phyloP scores from a whole-genome alignment of 2,113 vertebrate species.

The Brachirus orientalis region DNA sequence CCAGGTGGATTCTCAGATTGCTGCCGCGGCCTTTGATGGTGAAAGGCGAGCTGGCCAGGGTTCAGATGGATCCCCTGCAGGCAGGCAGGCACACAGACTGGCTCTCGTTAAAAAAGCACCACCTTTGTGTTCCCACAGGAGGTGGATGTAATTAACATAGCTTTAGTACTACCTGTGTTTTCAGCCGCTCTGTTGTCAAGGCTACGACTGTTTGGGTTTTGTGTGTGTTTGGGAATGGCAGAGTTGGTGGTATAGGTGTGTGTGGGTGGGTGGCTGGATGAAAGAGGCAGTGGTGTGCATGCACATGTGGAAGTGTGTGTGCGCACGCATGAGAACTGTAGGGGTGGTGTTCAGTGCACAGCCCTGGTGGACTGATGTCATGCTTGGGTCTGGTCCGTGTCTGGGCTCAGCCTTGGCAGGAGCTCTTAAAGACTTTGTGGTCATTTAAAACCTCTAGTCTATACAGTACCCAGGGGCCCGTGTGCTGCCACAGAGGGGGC shows the following conservation, averaged over 20 bases:
- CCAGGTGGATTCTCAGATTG: constrained; percentile 71
- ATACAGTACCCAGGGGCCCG: not conserved
- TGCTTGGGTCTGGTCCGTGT: constrained; percentile 43
- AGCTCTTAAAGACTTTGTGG: constrained; percentile 32
- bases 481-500: constrained; percentile 9
- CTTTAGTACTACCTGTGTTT: constrained; percentile 78
- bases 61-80: constrained; percentile 73
- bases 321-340: not conserved
- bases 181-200: constrained; percentile 68
- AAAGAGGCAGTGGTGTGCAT: constrained; percentile 5
- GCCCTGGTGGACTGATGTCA: constrained; percentile 67
- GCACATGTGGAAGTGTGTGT: constrained; percentile 4
- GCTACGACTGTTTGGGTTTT: constrained; percentile 67
- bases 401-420: constrained; percentile 28
- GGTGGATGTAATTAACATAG: constrained; percentile 82
- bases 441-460: constrained; percentile 44
- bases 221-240: constrained; percentile 47
- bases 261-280: constrained; percentile 36
- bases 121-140: constrained; percentile 79
- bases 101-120: constrained; percentile 79
- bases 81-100: constrained; percentile 72
- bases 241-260: constrained; percentile 36
- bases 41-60: constrained; percentile 71
- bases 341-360: constrained; percentile 32
- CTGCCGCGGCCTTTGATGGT: constrained; percentile 73